These are phyloP conservation scores for Lepidochrysops patricia DNA, from an alignment of 2,888 invertebrate genomes.

Conservation along the genomic window DNA sequence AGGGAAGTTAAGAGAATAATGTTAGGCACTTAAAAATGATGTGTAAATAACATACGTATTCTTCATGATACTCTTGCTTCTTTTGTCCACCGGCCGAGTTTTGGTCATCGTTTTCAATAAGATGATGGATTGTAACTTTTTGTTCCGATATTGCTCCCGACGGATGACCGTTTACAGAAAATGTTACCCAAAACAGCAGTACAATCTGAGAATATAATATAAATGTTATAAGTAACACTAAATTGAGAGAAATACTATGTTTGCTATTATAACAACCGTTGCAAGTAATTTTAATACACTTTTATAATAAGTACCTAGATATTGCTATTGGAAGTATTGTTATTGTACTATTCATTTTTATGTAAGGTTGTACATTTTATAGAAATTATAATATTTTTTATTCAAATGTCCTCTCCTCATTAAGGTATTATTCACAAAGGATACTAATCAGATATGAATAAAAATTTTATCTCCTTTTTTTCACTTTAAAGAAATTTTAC, in stretches of 20 bases:
- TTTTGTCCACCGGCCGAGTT: slow-evolving; percentile 14
- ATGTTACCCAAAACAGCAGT: slow-evolving; percentile 18
- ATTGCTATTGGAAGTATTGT: no score
- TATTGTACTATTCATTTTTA: no score
- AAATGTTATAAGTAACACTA: neutral
- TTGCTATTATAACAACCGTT: neutral
- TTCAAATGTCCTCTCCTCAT: no score
- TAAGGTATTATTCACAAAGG: neutral
- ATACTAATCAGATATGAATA: neutral
- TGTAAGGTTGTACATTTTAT: no score
- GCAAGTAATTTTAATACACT: no score
- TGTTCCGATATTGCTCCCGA: slow-evolving; percentile 23
- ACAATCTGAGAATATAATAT: slow-evolving; percentile 19
- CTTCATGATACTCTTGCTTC: slow-evolving; percentile 21
- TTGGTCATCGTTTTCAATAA: slow-evolving; percentile 11
- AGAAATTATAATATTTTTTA: no score
- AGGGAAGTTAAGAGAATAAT: neutral
- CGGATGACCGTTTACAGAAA: slow-evolving; percentile 20
- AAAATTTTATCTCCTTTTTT: neutral
- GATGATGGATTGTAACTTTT: slow-evolving; percentile 20
- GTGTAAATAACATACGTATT: slow-evolving; percentile 24
- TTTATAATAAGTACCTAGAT: no score
- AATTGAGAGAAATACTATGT: neutral
- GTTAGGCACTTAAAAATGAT: neutral
- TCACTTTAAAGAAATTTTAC: slow-evolving; percentile 17